Conservation (phyloP, 2,888 invertebrate genomes). For the Agonopterix alstromeriana region DNA sequence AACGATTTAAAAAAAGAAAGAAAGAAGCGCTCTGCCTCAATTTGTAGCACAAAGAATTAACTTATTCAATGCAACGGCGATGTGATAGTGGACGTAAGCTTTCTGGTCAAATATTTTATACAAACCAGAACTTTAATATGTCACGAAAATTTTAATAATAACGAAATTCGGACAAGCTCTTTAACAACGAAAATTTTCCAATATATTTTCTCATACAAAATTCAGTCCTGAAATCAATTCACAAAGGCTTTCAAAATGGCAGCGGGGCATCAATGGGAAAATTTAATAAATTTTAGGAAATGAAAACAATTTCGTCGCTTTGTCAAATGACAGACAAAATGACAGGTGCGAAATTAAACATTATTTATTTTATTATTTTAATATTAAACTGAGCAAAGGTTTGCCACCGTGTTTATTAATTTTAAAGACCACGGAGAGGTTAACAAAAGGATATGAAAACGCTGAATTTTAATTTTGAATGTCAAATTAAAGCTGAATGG, state of each 20-base stretch:
- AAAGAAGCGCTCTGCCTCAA: too few relatives aligned
- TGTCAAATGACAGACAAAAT: conserved; percentile 32
- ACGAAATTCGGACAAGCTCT: too few relatives aligned
- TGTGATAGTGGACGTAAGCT: too few relatives aligned
- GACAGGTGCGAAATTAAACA: conserved; percentile 60
- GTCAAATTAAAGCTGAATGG: not conserved
- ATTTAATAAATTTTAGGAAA: conserved; percentile 46
- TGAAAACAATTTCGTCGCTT: conserved; percentile 27
- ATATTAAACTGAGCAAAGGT: conserved; percentile 27
- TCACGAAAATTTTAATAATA: too few relatives aligned
- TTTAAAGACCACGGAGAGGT: conserved; percentile 2
- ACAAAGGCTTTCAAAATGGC: conserved; percentile 23
- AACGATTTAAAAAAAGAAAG: too few relatives aligned
- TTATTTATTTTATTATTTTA: conserved; percentile 41
- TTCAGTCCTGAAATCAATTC: conserved; percentile 14
- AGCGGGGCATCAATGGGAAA: conserved; percentile 20
- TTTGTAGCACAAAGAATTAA: too few relatives aligned
- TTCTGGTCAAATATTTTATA: too few relatives aligned
- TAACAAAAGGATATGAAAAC: conserved; percentile 8
- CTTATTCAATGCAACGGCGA: too few relatives aligned
- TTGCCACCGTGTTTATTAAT: conserved; percentile 8
- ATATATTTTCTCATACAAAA: conserved; percentile 5
- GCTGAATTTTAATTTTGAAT: conserved; percentile 1
- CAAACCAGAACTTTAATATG: not conserved
- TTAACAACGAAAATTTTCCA: not conserved